Evolutionary conservation across 2,797 vertebrate genomes (phyloP), one percentile per base, ranked within the genome.

Genomic region (Halcyon badia): DNA sequence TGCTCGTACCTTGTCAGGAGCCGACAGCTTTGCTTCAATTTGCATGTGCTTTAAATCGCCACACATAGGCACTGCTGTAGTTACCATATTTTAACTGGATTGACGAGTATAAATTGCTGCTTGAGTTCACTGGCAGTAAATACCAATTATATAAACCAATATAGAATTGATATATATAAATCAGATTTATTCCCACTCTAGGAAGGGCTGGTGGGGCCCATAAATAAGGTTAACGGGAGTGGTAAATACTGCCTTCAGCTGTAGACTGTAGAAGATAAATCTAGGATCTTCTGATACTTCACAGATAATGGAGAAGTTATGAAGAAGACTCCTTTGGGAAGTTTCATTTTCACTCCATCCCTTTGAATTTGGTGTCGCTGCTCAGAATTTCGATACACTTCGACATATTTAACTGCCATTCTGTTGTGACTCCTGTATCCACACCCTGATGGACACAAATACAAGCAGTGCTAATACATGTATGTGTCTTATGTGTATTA

Each of bases 251-350:
- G 20, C 52, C 71, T 87, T 90, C 78, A 80, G 31, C 52, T 33
- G 17, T 0, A 46, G 57, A 19, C 30, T 54, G 6, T 28, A 17
- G 41, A 79, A 94, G 76, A 54, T 31, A 56, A 70, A 78, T 44
- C 65, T 33, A 9, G 46, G 30, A 73, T 71, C 68, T 75, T 95
- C 84, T 83, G 85, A 91, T 49, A n/a, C 66, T 93, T 94, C 73
- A 35, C 25, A 46, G 31, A 62, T 56, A 60, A 79, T 8, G 4
- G 22, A 81, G 62, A 90, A 68, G 70, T 83, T 73, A 87, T 16
- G 54, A 95, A 86, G 61, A 87, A 83, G 68, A 37, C 16, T 87
- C 33, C 21, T 66, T 44, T 73, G 48, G 20, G 17, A 42, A 83
- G 31, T 37, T 87, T 73, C 2, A 10, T 80, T 95, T 89, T 91